Evolutionary conservation across 2,888 invertebrate genomes (phyloP).

Genomic region (Toxonevra muliebris): DNA sequence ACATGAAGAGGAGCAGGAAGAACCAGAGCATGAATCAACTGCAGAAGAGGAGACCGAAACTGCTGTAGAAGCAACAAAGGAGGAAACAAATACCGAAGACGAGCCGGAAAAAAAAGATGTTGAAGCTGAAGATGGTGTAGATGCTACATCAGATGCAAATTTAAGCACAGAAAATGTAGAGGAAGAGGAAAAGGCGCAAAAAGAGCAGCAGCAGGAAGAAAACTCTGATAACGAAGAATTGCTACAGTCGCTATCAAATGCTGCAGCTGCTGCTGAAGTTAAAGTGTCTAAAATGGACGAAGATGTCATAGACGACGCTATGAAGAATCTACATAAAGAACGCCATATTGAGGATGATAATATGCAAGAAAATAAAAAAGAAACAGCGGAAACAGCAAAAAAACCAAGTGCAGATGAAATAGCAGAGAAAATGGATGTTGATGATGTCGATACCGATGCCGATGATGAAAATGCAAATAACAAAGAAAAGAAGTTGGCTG

Average conservation of each 20-base stretch:
- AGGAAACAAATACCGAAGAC: background rate
- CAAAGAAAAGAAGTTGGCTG: background rate
- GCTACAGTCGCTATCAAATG: background rate
- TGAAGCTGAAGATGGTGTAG: constrained; percentile 39
- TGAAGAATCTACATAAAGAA: constrained; percentile 53
- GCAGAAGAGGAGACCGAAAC: constrained; percentile 16
- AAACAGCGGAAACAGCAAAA: constrained; percentile 14
- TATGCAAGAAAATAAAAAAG: background rate
- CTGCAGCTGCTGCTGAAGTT: constrained; percentile 38
- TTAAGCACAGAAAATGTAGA: constrained; percentile 36
- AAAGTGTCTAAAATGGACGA: constrained; percentile 39
- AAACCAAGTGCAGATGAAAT: constrained; percentile 2
- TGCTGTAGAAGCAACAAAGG: constrained; percentile 6
- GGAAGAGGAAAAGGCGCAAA: background rate
- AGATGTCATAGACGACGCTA: constrained; percentile 55
- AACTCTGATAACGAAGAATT: background rate
- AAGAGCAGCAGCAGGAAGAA: constrained; percentile 5
- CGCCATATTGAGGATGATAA: constrained; percentile 25
- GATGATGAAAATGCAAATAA: constrained; percentile 1
- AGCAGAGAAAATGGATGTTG: background rate
- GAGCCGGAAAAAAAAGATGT: constrained; percentile 15
- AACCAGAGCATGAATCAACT: constrained; percentile 16
- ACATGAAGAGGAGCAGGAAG: constrained; percentile 37
- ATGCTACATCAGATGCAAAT: constrained; percentile 30
- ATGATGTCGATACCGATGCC: constrained; percentile 2